Percentiles rank a stretch among this genome's conserved stretches.
Evolutionary conservation across 2,888 invertebrate species (phyloP).

Genomic region (Troglohyphantes excavatus): DNA sequence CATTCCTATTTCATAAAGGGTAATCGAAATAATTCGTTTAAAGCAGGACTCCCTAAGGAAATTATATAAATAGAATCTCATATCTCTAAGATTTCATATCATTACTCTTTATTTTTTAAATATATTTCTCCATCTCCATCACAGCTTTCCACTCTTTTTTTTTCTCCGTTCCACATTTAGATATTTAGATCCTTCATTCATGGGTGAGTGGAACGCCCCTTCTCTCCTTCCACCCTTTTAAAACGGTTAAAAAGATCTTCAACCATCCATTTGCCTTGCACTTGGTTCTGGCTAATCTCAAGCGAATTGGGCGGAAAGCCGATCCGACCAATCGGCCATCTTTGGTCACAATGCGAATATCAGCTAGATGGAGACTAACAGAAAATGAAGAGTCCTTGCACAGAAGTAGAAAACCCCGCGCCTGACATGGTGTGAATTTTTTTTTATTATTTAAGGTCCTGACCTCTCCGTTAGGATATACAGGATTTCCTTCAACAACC

Average conservation of each 20-base stretch:
- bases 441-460: no score
- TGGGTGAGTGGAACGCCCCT: background rate
- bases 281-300: conserved; percentile 3
- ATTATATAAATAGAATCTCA: no score
- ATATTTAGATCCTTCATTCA: background rate
- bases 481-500: no score
- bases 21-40: no score
- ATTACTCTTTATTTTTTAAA: background rate
- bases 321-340: background rate
- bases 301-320: background rate
- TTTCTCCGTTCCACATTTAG: conserved; percentile 7
- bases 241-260: background rate
- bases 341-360: no score
- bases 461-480: no score
- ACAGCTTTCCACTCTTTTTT: background rate
- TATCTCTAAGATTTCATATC: background rate
- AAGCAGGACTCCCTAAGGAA: no score
- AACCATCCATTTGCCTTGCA: background rate
- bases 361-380: no score
- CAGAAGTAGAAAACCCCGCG: no score
- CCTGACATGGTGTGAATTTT: no score
- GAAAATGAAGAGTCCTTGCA: no score
- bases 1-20: no score
- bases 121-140: background rate
- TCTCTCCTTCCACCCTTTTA: background rate